Evolutionary conservation across 53 echinoderm and acorn worm genomes (phyloP).

Genomic region (Patiria pectinifera): DNA sequence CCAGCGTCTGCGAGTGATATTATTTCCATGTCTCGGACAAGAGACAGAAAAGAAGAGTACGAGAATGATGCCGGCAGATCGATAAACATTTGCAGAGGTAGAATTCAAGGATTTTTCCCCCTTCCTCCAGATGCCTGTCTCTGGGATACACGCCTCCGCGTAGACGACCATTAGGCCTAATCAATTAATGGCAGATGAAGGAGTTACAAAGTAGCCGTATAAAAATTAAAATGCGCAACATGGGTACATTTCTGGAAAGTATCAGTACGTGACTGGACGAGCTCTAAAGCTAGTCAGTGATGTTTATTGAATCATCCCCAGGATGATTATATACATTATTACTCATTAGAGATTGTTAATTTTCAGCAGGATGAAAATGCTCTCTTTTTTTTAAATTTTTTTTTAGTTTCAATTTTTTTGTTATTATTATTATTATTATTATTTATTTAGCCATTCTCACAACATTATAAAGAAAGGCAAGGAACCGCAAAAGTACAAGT

Average conservation of each 20-base stretch:
- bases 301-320: too few relatives aligned
- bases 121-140: not conserved
- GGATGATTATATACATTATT: too few relatives aligned
- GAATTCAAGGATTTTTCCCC: not conserved
- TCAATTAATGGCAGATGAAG: slow-evolving; percentile 13
- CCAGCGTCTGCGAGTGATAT: slow-evolving; percentile 7
- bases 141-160: not conserved
- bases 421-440: too few relatives aligned
- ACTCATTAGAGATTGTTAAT: too few relatives aligned
- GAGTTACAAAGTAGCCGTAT: not conserved
- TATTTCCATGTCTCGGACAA: not conserved
- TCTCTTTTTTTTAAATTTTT: not conserved
- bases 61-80: not conserved
- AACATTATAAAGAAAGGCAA: too few relatives aligned
- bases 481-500: too few relatives aligned
- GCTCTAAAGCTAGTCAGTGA: not conserved
- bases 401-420: not conserved
- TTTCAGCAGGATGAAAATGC: too few relatives aligned
- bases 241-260: not conserved
- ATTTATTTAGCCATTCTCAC: too few relatives aligned
- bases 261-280: not conserved
- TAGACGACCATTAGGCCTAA: not conserved
- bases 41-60: not conserved
- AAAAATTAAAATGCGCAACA: not conserved
- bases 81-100: slow-evolving; percentile 13